These are phyloP conservation scores for Potamilus streckersoni DNA, from an alignment of 1,140 invertebrate species.

Conservation along the genomic window DNA sequence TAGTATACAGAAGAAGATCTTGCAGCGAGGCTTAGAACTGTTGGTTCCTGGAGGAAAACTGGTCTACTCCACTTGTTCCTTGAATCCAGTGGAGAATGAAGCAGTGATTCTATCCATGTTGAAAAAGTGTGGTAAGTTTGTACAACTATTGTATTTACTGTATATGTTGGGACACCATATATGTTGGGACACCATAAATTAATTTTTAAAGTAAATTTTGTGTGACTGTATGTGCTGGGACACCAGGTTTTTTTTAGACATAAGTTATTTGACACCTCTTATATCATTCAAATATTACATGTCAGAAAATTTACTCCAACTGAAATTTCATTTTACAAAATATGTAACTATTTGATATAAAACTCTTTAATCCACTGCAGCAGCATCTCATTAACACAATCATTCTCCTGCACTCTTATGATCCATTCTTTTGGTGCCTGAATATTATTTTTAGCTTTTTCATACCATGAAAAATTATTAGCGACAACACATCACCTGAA, in stretches of 20 bases:
- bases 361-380: too few species aligned
- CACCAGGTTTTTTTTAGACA: neutral
- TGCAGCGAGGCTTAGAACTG: conserved; percentile 88
- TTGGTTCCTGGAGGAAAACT: conserved; percentile 89
- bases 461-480: too few species aligned
- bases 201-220: neutral
- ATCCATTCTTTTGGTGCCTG: too few species aligned
- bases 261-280: neutral
- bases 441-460: too few species aligned
- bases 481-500: too few species aligned
- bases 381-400: too few species aligned
- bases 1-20: conserved; percentile 91
- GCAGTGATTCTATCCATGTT: conserved; percentile 91
- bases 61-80: conserved; percentile 98
- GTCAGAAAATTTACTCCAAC: too few species aligned
- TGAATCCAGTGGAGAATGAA: conserved; percentile 98
- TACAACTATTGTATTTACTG: neutral
- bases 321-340: too few species aligned
- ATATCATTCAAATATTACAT: too few species aligned
- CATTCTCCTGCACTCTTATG: too few species aligned
- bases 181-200: neutral
- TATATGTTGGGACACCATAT: too few species aligned
- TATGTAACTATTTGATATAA: too few species aligned
- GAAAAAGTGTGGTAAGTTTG: conserved; percentile 74
- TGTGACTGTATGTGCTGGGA: neutral